Evolutionary conservation across 2,113 vertebrate species (phyloP).

Genomic region (Vicugna pacos): DNA sequence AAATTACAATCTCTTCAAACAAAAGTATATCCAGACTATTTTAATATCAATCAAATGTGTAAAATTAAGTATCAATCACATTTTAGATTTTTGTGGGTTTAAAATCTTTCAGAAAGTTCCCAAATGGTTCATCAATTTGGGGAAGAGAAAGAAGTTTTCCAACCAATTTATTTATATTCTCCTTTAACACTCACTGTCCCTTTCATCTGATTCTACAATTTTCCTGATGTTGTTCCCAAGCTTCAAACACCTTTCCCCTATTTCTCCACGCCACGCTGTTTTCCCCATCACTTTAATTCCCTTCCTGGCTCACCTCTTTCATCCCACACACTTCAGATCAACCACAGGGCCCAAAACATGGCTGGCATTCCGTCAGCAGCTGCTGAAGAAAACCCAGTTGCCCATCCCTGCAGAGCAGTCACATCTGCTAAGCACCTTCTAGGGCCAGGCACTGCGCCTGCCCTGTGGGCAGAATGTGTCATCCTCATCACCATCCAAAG

Average conservation of each 20-base stretch:
- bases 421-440: neutral
- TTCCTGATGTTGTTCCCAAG: neutral
- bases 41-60: conserved; percentile 52
- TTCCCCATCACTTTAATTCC: neutral
- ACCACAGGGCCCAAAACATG: neutral
- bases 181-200: neutral
- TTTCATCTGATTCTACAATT: neutral
- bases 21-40: conserved; percentile 47
- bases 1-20: conserved; percentile 48
- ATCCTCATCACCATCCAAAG: neutral
- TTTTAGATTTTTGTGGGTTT: conserved; percentile 37
- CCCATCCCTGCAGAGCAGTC: neutral
- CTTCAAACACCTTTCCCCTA: neutral
- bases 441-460: neutral
- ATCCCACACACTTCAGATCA: neutral
- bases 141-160: neutral
- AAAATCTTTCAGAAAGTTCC: conserved; percentile 42
- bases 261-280: neutral
- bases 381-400: neutral
- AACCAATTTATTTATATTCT: neutral
- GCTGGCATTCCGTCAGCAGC: neutral
- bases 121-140: neutral
- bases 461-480: neutral
- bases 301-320: neutral
- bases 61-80: conserved; percentile 63